These are phyloP conservation scores for Andrena dorsata DNA, from an alignment of 2,888 invertebrate genomes.

Conservation along the genomic window DNA sequence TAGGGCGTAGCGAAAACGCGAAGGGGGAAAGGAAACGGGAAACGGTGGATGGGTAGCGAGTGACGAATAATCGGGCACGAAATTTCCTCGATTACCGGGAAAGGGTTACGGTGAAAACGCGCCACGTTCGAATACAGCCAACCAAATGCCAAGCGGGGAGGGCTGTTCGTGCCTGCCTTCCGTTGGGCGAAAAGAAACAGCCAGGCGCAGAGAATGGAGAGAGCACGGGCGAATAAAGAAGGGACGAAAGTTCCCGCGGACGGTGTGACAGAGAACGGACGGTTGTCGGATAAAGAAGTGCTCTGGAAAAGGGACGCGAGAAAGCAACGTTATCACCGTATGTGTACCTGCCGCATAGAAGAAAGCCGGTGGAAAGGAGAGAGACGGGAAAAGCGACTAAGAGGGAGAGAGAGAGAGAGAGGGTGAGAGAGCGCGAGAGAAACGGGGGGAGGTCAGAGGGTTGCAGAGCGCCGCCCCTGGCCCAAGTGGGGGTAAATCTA, in stretches of 20 bases:
- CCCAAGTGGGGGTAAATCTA: slow-evolving; percentile 68
- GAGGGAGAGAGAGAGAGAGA: slow-evolving; percentile 19
- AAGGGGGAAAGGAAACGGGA: too few species aligned
- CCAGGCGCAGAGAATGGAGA: not conserved
- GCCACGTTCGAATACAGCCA: too few species aligned
- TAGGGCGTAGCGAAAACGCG: too few species aligned
- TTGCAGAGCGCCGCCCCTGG: slow-evolving; percentile 59
- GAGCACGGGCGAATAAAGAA: not conserved
- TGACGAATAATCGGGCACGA: too few species aligned
- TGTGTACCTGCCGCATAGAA: slow-evolving; percentile 40
- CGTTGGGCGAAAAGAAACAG: too few species aligned
- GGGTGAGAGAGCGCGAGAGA: not conserved
- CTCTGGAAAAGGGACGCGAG: slow-evolving; percentile 13
- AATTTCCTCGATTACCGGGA: too few species aligned
- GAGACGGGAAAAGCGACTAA: slow-evolving; percentile 11
- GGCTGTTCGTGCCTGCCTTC: too few species aligned
- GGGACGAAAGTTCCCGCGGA: not conserved
- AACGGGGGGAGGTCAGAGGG: slow-evolving; percentile 46
- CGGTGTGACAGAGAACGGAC: not conserved
- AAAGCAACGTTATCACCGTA: slow-evolving; percentile 12
- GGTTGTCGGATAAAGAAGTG: slow-evolving; percentile 23
- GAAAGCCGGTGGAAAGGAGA: not conserved
- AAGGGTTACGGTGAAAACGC: too few species aligned
- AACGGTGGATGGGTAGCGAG: too few species aligned
- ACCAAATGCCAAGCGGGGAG: too few species aligned